A percentile compares a stretch with the other conserved stretches of the same genome.
These are phyloP conservation scores for Nibea albiflora DNA, from an alignment of 2,113 vertebrate genomes.

Conservation along the genomic window DNA sequence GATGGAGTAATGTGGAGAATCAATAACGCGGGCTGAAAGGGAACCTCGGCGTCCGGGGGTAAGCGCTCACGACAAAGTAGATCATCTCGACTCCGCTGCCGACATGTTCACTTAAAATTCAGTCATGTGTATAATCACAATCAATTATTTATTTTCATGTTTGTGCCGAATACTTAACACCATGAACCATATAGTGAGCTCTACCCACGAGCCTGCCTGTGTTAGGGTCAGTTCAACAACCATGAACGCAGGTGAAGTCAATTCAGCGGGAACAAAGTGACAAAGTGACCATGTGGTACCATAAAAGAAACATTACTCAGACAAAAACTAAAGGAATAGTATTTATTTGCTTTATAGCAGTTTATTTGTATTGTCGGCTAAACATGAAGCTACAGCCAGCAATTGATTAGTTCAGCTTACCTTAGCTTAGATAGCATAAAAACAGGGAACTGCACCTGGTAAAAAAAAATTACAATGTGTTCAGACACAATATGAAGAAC, in stretches of 20 bases:
- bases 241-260: background rate
- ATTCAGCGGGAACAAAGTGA: background rate
- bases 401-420: too few species aligned
- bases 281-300: background rate
- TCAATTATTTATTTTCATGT: slow-evolving; percentile 14
- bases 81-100: slow-evolving; percentile 3
- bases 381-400: too few species aligned
- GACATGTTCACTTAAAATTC: slow-evolving; percentile 16
- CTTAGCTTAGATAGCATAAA: too few species aligned
- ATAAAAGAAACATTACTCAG: background rate
- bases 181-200: background rate
- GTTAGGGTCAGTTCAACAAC: background rate
- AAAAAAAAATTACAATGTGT: too few species aligned
- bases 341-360: background rate
- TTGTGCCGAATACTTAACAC: background rate
- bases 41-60: slow-evolving; percentile 11
- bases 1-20: slow-evolving; percentile 51
- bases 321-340: too few species aligned
- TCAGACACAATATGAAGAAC: too few species aligned
- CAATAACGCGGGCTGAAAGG: slow-evolving; percentile 44
- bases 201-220: background rate
- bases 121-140: slow-evolving; percentile 10
- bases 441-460: too few species aligned
- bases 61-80: slow-evolving; percentile 10
- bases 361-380: too few species aligned